These are phyloP conservation scores for Acanthis flammea DNA, from an alignment of 2,797 vertebrate species.

Conservation along the genomic window DNA sequence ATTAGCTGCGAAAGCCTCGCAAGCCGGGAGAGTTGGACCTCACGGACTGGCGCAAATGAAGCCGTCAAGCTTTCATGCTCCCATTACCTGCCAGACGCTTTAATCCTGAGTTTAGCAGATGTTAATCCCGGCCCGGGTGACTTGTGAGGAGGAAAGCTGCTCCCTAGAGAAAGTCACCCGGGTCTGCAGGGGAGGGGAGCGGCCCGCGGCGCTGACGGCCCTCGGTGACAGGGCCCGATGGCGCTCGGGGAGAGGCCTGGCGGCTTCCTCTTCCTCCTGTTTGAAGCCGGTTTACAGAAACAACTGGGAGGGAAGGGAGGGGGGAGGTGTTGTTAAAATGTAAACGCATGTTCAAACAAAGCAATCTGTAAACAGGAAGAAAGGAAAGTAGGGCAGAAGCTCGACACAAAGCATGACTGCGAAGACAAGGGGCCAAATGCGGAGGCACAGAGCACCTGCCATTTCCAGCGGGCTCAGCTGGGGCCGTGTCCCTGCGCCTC, in stretches of 20 bases:
- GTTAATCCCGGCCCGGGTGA: neutral
- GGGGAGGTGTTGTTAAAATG: neutral
- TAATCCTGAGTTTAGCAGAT: neutral
- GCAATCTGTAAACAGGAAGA: neutral
- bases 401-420: neutral
- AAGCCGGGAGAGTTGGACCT: neutral
- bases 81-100: neutral
- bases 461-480: neutral
- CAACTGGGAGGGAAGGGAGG: neutral
- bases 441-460: neutral
- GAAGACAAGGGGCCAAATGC: neutral
- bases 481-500: neutral
- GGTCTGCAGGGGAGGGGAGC: neutral
- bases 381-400: neutral
- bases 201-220: accelerated
- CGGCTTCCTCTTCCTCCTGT: neutral
- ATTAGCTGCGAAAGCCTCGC: neutral
- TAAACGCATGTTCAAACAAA: neutral
- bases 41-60: neutral
- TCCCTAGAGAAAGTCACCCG: neutral
- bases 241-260: neutral
- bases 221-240: accelerated
- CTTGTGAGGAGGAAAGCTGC: neutral
- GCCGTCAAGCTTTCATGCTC: neutral
- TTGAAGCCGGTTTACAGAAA: neutral